Percentiles rank a stretch among this genome's conserved stretches.
Conservation (phyloP, 2,113 vertebrate genomes). For the Hippopotamus amphibius region DNA sequence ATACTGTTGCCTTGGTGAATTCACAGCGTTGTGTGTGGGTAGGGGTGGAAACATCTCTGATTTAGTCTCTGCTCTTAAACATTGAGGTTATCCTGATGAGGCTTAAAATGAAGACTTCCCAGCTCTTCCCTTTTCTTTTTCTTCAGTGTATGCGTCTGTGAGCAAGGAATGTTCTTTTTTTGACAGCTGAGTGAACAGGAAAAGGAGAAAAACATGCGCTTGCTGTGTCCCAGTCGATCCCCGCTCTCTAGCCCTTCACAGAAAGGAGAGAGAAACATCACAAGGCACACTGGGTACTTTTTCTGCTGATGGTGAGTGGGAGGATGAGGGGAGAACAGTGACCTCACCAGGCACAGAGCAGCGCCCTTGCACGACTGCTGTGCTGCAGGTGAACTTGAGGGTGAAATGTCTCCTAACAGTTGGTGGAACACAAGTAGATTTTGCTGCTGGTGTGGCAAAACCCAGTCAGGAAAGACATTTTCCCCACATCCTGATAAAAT, state of each 20-base stretch:
- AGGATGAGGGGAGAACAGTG: neutral
- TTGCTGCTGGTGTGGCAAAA: neutral
- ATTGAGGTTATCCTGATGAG: neutral
- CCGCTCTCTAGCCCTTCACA: neutral
- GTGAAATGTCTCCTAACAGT: neutral
- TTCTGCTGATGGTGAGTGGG: neutral
- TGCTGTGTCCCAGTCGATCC: neutral
- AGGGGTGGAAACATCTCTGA: neutral
- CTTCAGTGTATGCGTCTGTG: neutral
- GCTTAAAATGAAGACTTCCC: neutral
- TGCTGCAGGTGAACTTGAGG: accelerated
- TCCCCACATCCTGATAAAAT: neutral
- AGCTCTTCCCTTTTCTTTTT: neutral
- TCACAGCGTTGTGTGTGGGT: neutral
- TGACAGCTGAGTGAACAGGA: neutral
- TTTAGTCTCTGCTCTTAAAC: conserved; percentile 63
- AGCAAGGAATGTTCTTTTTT: neutral
- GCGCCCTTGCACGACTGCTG: neutral
- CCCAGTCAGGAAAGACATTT: neutral
- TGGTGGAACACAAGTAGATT: neutral
- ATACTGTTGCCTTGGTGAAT: conserved; percentile 64
- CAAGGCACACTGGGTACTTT: neutral
- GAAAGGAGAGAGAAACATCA: neutral
- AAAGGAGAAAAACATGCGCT: neutral
- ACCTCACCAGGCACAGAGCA: neutral